These are phyloP conservation scores for Tridacna gigas DNA, from an alignment of 2,888 invertebrate genomes.

Conservation along the genomic window DNA sequence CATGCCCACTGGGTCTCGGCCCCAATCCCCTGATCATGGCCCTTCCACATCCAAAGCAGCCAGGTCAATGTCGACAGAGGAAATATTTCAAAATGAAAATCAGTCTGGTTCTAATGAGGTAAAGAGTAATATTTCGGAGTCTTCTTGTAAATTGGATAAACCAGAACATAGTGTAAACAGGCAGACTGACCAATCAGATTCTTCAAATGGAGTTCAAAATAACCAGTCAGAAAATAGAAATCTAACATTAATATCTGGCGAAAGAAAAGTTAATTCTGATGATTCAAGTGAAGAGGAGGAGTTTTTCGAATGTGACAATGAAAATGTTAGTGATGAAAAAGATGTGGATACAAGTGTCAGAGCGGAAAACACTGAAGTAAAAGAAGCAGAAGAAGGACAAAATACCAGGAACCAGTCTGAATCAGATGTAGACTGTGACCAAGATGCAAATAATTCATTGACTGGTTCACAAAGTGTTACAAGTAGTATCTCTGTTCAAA, in stretches of 20 bases:
- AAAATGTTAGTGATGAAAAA: conserved; percentile 51
- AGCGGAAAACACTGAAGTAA: conserved; percentile 46
- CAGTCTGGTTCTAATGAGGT: conserved; percentile 24
- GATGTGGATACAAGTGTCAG: conserved; percentile 28
- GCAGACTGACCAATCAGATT: conserved; percentile 5
- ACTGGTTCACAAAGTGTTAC: conserved; percentile 52
- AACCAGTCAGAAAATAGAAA: conserved; percentile 11
- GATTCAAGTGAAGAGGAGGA: conserved; percentile 78
- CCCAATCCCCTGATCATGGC: conserved; percentile 52
- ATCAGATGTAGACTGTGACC: conserved; percentile 43
- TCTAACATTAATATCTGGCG: background rate
- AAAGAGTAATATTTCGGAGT: background rate
- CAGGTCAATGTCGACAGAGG: conserved; percentile 55
- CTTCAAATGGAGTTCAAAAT: background rate
- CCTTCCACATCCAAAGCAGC: conserved; percentile 61
- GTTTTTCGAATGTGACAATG: conserved; percentile 82
- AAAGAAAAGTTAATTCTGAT: background rate
- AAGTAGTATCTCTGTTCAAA: conserved; percentile 47
- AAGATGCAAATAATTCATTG: conserved; percentile 31
- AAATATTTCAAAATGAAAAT: conserved; percentile 19
- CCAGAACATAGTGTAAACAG: background rate
- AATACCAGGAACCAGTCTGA: conserved; percentile 42
- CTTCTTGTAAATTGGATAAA: background rate
- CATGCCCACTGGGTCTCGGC: conserved; percentile 23
- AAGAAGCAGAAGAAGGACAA: conserved; percentile 28